A percentile compares a stretch with the other conserved stretches of the same genome.
Conservation (phyloP, 2,888 invertebrate genomes). For the Chouioia cunea region DNA sequence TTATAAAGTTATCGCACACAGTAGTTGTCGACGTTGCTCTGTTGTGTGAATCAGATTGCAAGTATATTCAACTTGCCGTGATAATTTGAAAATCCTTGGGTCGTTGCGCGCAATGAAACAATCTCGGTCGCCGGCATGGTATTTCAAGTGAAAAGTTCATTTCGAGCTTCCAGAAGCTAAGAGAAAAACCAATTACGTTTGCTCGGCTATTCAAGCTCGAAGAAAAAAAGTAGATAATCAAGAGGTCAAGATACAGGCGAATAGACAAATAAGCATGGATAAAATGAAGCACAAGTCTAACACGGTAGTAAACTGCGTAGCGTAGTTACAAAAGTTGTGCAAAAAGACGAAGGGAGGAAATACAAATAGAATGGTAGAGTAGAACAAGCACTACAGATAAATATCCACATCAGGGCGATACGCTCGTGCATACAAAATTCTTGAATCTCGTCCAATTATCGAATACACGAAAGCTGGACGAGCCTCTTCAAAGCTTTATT, state of each 20-base stretch:
- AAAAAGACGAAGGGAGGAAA: constrained; percentile 26
- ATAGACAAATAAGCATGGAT: constrained; percentile 19
- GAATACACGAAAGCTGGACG: constrained; percentile 20
- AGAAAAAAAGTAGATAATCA: constrained; percentile 30
- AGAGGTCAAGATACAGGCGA: constrained; percentile 12
- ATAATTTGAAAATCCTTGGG: no score
- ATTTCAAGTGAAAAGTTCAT: no score
- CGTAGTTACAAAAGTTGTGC: neutral
- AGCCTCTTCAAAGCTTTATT: constrained; percentile 9
- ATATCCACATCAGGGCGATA: constrained; percentile 15
- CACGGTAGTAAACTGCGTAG: constrained; percentile 7
- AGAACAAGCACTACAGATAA: constrained; percentile 15
- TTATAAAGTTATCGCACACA: no score
- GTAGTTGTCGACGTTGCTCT: no score
- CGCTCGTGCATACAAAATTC: neutral
- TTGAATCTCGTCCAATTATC: constrained; percentile 33
- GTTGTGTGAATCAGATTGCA: no score
- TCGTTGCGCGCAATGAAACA: no score
- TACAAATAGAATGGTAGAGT: constrained; percentile 25
- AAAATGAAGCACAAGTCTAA: constrained; percentile 16
- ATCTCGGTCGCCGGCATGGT: no score
- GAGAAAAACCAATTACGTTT: neutral
- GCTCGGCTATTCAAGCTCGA: constrained; percentile 18
- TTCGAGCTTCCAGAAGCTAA: no score
- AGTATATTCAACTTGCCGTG: no score